Conservation (phyloP, 1,140 invertebrate genomes). For the Trachymyrmex cornetzi region DNA sequence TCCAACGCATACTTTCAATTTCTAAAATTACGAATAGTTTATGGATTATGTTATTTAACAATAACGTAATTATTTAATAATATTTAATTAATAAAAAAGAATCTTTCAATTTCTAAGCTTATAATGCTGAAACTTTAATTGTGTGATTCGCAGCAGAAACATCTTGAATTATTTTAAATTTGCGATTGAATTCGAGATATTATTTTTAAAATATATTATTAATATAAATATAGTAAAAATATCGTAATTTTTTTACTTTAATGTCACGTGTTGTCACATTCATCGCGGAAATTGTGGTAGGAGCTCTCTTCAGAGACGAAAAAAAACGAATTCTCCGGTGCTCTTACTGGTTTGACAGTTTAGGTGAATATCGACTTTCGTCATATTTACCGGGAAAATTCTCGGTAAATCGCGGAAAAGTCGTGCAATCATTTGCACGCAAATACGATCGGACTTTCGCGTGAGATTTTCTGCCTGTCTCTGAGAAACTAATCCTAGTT, state of each 20-base stretch:
- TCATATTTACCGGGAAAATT: conserved; percentile 32
- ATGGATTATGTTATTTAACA: too few relatives aligned
- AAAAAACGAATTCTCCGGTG: not conserved
- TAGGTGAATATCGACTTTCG: conserved; percentile 17
- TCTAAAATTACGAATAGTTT: too few relatives aligned
- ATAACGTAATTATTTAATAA: too few relatives aligned
- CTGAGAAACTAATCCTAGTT: conserved; percentile 27
- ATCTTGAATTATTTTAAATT: not conserved
- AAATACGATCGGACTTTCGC: conserved; percentile 9
- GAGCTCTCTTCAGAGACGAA: too few relatives aligned
- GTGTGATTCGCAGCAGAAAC: not conserved
- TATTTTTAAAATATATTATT: not conserved
- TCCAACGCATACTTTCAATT: too few relatives aligned
- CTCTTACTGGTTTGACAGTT: not conserved
- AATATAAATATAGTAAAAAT: not conserved
- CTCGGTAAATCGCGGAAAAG: not conserved
- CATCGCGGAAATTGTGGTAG: conserved; percentile 11
- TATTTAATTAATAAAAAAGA: not conserved
- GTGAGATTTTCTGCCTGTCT: conserved; percentile 26
- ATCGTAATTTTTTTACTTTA: not conserved
- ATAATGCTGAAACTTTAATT: not conserved
- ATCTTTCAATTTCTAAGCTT: not conserved
- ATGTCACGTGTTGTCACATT: not conserved
- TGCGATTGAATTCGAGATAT: not conserved
- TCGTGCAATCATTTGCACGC: not conserved